A percentile compares a stretch with the other conserved stretches of the same genome.
Evolutionary conservation across 2,113 vertebrate species (phyloP).

Genomic region (Indri indri): DNA sequence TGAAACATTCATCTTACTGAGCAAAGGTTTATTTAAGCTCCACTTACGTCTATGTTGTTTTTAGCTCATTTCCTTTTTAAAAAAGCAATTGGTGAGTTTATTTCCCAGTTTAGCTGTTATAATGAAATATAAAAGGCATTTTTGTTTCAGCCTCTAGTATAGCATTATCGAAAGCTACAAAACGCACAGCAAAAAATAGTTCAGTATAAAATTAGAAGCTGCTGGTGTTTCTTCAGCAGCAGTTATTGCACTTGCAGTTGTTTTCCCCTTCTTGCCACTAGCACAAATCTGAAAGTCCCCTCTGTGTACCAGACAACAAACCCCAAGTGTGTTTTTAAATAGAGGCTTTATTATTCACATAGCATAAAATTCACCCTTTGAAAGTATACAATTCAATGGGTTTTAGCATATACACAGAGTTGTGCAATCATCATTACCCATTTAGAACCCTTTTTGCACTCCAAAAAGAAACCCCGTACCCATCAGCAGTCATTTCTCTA

Average conservation of each 20-base stretch:
- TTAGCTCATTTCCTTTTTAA: conserved; percentile 71
- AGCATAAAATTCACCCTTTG: not conserved
- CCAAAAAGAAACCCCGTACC: not conserved
- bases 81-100: conserved; percentile 66
- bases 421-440: not conserved
- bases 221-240: conserved; percentile 44
- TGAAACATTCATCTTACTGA: conserved; percentile 50
- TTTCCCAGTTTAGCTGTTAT: conserved; percentile 68
- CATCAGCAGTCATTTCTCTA: not conserved
- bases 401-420: not conserved
- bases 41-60: conserved; percentile 62
- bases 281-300: conserved; percentile 54
- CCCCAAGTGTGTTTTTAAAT: not conserved
- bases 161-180: conserved; percentile 55
- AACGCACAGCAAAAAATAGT: conserved; percentile 56
- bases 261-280: not conserved
- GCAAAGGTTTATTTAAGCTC: conserved; percentile 57
- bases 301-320: not conserved
- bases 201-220: conserved; percentile 69
- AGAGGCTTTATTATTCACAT: conserved; percentile 42
- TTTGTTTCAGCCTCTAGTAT: conserved; percentile 44
- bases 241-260: not conserved
- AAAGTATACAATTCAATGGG: not conserved
- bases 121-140: conserved; percentile 65
- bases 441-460: conserved; percentile 35